These are phyloP conservation scores for Mus spretus DNA, from an alignment of 2,797 vertebrate genomes.

Conservation along the genomic window DNA sequence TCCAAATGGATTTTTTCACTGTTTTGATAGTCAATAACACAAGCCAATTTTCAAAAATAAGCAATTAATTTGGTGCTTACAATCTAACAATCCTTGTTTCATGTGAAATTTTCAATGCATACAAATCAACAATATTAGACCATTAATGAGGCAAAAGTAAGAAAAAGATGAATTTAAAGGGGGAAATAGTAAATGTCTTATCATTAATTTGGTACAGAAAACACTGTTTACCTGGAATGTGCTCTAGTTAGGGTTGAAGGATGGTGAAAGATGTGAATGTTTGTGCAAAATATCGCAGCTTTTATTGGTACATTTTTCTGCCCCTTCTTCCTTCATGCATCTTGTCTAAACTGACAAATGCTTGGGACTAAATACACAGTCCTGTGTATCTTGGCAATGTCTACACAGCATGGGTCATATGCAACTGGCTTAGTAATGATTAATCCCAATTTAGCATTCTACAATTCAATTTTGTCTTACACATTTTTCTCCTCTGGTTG, in stretches of 20 bases:
- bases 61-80: conserved; percentile 31
- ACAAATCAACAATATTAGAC: conserved; percentile 14
- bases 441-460: neutral
- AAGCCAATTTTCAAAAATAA: conserved; percentile 57
- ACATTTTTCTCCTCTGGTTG: neutral
- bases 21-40: neutral
- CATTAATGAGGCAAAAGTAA: neutral
- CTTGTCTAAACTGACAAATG: neutral
- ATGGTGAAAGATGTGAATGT: neutral
- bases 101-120: neutral
- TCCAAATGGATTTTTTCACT: neutral
- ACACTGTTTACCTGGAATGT: neutral
- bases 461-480: neutral
- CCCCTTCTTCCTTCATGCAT: neutral
- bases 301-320: neutral
- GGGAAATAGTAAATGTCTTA: neutral
- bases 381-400: neutral
- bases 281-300: neutral
- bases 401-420: neutral
- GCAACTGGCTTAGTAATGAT: neutral
- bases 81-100: neutral
- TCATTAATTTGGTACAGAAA: neutral
- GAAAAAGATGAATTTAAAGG: neutral
- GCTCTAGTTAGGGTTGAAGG: neutral
- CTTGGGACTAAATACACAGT: neutral